A percentile compares a stretch with the other conserved stretches of the same genome.
Conservation (phyloP, 2,113 vertebrate genomes). For the Gymnorhina tibicen region DNA sequence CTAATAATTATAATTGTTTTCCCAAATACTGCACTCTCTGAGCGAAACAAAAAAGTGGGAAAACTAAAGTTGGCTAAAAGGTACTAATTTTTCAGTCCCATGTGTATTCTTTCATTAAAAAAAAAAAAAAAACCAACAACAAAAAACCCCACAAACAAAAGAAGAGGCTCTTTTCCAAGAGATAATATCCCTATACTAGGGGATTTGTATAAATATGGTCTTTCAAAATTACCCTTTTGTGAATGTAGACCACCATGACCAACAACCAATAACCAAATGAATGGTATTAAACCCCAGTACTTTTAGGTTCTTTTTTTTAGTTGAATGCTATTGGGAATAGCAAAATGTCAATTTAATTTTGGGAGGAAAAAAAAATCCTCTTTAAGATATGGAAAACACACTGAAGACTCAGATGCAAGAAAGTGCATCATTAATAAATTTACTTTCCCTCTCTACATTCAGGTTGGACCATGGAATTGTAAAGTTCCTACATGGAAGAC, state of each 20-base stretch:
- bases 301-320: neutral
- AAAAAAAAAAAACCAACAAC: neutral
- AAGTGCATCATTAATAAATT: neutral
- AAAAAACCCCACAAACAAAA: neutral
- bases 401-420: neutral
- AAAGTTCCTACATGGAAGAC: neutral
- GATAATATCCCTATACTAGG: neutral
- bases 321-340: neutral
- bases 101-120: neutral
- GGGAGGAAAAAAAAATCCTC: neutral
- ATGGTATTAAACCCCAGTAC: neutral
- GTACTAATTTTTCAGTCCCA: neutral
- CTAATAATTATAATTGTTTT: neutral
- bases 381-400: neutral
- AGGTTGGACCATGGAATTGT: neutral
- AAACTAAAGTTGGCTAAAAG: neutral
- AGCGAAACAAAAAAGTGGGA: neutral
- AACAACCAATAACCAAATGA: neutral
- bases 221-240: neutral
- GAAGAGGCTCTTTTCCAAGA: neutral
- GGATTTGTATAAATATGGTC: neutral
- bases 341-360: neutral
- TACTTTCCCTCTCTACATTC: neutral
- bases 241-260: fast-evolving
- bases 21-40: neutral